Base-by-base conservation (phyloP, 2,888 invertebrate genomes). In the Nineta flava region DNA sequence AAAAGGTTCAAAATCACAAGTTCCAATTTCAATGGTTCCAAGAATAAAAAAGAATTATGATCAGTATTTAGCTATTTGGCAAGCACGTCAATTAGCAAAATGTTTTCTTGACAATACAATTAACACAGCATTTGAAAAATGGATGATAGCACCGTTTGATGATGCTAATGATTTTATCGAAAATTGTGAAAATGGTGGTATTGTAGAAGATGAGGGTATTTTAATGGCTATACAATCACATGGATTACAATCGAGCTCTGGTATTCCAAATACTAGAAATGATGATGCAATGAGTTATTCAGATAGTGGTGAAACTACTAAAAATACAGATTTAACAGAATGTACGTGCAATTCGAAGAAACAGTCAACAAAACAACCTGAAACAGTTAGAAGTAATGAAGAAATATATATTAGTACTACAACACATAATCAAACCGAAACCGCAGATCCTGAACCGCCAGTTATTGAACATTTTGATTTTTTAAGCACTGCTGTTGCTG, bases 191-290 rank as follows among this genome's bases (percentile, higher is more conserved):
- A 71, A 69, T 42, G 73, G 73, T 53, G 74, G 76, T 32, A 72
- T 73, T 52, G 72, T 82, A 59, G 82, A 81, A 65, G 78, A 82
- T 59, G 78, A 79, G 61, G 83, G 81, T 1, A 82, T 83, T 50
- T 65, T 78, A 31, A 83, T 82, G 82, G 83, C 83, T 3, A 83
- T 83, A 57, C 77, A 77, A 49, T 79, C 79, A 48, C 80, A 82
- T 59, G 83, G 83, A 1, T 64, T 83, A 51, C 78, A 77, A 61
- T 61, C 60, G 57, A 58, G 55, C 57, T 56, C 52, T 54, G 58
- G 53, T 54, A 44, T 45, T 16, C 50, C 45, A 45, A 46, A 50
- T 42, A 42, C 34, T 21, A n/a, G n/a, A n/a, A 21, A 35, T 45
- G 54, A 38, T 9, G 42, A 44, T 48, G 45, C 47, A 16, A 9